Evolutionary conservation across 2,113 vertebrate genomes (phyloP), one percentile per base, ranked within the genome.

Genomic region (Rhombomys opimus): DNA sequence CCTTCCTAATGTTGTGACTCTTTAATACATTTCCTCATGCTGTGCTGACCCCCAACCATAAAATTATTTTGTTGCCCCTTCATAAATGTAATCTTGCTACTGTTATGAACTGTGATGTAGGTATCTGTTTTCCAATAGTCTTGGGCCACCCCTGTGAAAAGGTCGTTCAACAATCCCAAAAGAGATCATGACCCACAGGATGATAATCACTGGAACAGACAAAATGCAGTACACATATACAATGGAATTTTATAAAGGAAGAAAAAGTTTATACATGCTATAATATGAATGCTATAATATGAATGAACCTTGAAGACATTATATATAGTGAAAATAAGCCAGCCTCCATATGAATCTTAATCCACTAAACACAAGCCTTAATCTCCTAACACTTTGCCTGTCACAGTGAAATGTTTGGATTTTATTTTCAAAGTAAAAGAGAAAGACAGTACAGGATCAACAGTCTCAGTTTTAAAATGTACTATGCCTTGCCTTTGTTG

Each of bases 361-460:
- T 68, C 80, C 38, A 90, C n/a, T 95, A 76, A 92, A 38, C 20
- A 61, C 70, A 23, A 81, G n/a, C 70, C 18, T 96, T 87, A 90
- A 91, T 96, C 50, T 95, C 75, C 63, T 46, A 96, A 63, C 65
- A 93, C 27, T 84, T 96, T 75, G 87, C n/a, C 70, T 92, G 90
- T 90, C 46, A 73, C 18, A 93, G 82, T 82, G 70, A 75, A 93
- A 93, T 67, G 54, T 70, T 13, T 81, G 54, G 54, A 88, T 38
- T 93, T 72, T 18, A 93, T 57, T 73, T 90, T 52, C 23, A 6
- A 96, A 95, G 73, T 59, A 95, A 11, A 11, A 93, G 78, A 46
- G 93, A 57, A 81, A 80, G 38, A n/a, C 30, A 59, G 22, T 63
- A 63, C 46, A 95, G 92, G 30, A 91, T 22, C 85, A 30, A 96